phyloP scores from a whole-genome alignment of 2,797 vertebrate species.

The Etheostoma perlongum region DNA sequence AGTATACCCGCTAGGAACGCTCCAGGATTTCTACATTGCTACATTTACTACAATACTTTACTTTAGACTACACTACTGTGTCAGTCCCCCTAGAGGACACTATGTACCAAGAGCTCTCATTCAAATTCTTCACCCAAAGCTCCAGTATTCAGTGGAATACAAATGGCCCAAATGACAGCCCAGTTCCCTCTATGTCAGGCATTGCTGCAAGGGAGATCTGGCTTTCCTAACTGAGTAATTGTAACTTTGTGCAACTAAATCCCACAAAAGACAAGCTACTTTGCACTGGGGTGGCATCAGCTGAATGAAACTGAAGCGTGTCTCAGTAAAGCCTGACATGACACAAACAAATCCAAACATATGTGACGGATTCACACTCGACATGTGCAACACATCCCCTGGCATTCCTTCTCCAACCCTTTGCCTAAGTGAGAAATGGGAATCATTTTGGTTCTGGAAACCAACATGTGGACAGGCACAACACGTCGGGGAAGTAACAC shows the following conservation, averaged over 20 bases:
- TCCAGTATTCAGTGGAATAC: slow-evolving; percentile 54
- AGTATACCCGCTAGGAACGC: too few species aligned
- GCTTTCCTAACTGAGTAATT: slow-evolving; percentile 38
- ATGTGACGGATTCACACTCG: slow-evolving; percentile 48
- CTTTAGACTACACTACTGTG: background rate
- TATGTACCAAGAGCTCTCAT: slow-evolving; percentile 48
- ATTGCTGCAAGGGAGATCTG: slow-evolving; percentile 44
- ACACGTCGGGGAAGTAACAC: slow-evolving; percentile 48
- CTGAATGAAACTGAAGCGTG: slow-evolving; percentile 22
- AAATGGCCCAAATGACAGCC: slow-evolving; percentile 62
- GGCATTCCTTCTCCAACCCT: slow-evolving; percentile 15
- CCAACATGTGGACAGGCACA: slow-evolving; percentile 62
- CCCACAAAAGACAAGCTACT: slow-evolving; percentile 40
- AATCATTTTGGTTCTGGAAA: slow-evolving; percentile 56
- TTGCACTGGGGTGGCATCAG: slow-evolving; percentile 2
- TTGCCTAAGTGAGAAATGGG: slow-evolving; percentile 57
- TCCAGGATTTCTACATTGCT: too few species aligned
- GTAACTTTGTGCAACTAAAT: slow-evolving; percentile 43
- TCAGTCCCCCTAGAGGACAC: slow-evolving; percentile 21
- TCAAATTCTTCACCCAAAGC: slow-evolving; percentile 52
- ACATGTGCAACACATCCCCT: slow-evolving; percentile 22
- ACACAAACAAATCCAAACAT: slow-evolving; percentile 51
- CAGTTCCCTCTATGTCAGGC: slow-evolving; percentile 47
- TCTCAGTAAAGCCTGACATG: slow-evolving; percentile 23
- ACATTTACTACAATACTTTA: too few species aligned